phyloP scores from a whole-genome alignment of 2,797 vertebrate species.

The Siniperca scherzeri region DNA sequence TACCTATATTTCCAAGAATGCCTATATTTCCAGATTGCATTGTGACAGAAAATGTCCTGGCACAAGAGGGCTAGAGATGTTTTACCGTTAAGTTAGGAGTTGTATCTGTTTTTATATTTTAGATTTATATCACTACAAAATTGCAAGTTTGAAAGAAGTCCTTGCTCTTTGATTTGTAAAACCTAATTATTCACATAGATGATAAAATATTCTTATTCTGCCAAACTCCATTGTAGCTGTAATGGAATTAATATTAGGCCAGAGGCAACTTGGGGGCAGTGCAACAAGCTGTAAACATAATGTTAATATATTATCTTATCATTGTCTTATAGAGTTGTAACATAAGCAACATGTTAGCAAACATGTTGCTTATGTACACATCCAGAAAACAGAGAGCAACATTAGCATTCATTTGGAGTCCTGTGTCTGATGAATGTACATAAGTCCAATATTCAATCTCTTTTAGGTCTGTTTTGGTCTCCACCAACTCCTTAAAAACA shows the following conservation, averaged over 20 bases:
- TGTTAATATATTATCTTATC: neutral
- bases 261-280: too few relatives aligned
- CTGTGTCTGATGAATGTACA: too few relatives aligned
- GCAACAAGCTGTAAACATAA: neutral
- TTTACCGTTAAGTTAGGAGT: neutral
- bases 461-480: too few relatives aligned
- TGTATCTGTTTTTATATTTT: neutral
- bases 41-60: neutral
- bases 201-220: neutral
- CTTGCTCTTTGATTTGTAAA: neutral
- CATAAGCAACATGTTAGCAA: neutral
- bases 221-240: neutral
- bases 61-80: neutral
- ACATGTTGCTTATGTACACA: neutral
- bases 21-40: neutral
- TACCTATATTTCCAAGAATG: neutral
- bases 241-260: neutral
- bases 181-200: neutral
- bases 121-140: neutral
- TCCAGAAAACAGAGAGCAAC: neutral
- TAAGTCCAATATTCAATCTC: too few relatives aligned
- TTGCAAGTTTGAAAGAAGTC: neutral
- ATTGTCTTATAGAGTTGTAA: neutral
- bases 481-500: too few relatives aligned
- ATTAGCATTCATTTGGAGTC: neutral